Conservation (phyloP, 2,797 vertebrate species). For the Crenichthys baileyi region DNA sequence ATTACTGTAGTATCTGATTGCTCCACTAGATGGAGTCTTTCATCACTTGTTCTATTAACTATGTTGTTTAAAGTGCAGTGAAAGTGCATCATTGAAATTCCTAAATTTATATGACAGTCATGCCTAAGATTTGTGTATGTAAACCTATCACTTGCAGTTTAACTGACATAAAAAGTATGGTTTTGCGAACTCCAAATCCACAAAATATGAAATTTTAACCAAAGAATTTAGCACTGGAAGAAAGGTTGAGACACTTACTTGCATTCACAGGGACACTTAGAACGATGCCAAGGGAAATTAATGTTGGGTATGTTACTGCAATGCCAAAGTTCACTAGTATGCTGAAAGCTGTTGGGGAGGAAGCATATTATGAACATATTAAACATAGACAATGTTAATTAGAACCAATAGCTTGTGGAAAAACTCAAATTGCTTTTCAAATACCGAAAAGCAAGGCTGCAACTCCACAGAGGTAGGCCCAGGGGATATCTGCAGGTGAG, state of each 20-base stretch:
- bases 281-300: constrained; percentile 96
- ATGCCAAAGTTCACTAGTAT: constrained; percentile 96
- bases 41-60: not conserved
- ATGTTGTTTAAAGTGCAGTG: not conserved
- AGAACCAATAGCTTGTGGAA: not conserved
- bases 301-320: constrained; percentile 93
- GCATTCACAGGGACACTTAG: constrained; percentile 96
- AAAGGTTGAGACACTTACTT: constrained; percentile 79
- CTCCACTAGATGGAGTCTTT: not conserved
- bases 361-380: constrained; percentile 31
- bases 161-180: not conserved
- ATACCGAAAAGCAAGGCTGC: constrained; percentile 92
- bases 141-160: not conserved
- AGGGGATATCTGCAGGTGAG: constrained; percentile 87
- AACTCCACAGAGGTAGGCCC: constrained; percentile 93
- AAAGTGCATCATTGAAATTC: not conserved
- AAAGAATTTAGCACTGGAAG: not conserved
- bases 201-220: constrained; percentile 33
- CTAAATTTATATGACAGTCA: not conserved
- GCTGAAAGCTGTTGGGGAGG: constrained; percentile 89
- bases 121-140: not conserved
- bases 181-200: not conserved
- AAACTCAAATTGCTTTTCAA: constrained; percentile 24
- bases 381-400: not conserved
- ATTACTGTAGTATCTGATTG: not conserved